These are phyloP conservation scores for Pontoporia blainvillei DNA, from an alignment of 2,113 vertebrate species.

Conservation along the genomic window DNA sequence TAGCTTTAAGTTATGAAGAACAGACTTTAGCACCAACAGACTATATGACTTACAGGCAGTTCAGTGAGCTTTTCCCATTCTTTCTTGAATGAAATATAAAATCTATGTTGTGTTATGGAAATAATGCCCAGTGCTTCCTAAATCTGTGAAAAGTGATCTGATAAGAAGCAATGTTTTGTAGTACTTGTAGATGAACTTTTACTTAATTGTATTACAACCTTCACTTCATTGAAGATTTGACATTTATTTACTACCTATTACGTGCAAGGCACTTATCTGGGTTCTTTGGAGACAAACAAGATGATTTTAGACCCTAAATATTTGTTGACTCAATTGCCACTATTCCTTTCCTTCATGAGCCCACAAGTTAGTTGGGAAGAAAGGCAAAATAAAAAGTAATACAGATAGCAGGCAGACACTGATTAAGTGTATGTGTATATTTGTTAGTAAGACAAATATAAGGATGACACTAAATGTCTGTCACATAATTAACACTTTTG, in stretches of 20 bases:
- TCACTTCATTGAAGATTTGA: neutral
- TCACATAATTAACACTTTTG: neutral
- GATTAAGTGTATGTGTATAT: neutral
- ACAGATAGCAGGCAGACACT: neutral
- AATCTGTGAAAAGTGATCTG: neutral
- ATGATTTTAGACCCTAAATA: neutral
- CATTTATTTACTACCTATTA: neutral
- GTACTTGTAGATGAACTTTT: neutral
- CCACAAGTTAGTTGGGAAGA: neutral
- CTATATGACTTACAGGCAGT: neutral
- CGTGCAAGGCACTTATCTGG: neutral
- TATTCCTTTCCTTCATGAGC: neutral
- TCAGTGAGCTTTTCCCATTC: neutral
- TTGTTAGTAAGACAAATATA: neutral
- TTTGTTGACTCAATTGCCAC: neutral
- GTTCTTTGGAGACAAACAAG: neutral
- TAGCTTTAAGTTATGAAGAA: neutral
- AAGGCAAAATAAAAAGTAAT: neutral
- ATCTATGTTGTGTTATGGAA: neutral
- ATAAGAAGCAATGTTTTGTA: neutral
- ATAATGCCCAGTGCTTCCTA: neutral
- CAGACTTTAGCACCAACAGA: neutral
- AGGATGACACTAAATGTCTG: neutral
- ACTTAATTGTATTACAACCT: neutral
- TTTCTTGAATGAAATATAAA: neutral